Conservation (phyloP, 2,888 invertebrate genomes). For the Sarcophaga carnaria region DNA sequence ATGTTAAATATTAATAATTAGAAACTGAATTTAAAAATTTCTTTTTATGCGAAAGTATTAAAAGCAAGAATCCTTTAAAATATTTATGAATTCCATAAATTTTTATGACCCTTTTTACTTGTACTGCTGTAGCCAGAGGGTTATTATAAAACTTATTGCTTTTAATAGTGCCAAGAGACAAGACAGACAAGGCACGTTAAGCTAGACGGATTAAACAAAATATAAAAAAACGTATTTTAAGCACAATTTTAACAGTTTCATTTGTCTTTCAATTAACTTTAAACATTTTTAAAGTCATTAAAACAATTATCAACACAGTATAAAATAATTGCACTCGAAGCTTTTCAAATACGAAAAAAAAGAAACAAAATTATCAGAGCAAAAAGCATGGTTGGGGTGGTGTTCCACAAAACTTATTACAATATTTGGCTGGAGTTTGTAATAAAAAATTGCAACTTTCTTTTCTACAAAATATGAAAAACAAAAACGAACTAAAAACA, state of each 20-base stretch:
- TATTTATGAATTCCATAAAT: constrained; percentile 36
- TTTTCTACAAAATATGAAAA: background rate
- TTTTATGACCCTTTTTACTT: constrained; percentile 24
- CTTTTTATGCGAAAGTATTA: no score
- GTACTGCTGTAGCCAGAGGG: background rate
- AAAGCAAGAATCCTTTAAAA: background rate
- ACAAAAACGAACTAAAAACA: constrained; percentile 13
- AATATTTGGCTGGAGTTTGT: constrained; percentile 51
- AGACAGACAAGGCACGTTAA: background rate
- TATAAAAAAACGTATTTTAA: constrained; percentile 18
- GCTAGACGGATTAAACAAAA: background rate
- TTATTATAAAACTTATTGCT: background rate
- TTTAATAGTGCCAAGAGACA: background rate
- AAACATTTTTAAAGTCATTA: constrained; percentile 49
- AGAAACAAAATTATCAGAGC: constrained; percentile 39
- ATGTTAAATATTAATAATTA: no score
- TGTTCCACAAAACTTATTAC: background rate
- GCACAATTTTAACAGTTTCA: constrained; percentile 30
- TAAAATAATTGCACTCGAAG: constrained; percentile 41
- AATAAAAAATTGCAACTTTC: background rate
- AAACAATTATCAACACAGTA: constrained; percentile 55
- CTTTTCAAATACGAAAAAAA: background rate
- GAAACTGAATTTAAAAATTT: no score
- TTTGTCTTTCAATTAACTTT: constrained; percentile 57
- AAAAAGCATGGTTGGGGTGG: background rate